Base-by-base conservation (phyloP, 2,888 invertebrate genomes). In the Eurois occulta region DNA sequence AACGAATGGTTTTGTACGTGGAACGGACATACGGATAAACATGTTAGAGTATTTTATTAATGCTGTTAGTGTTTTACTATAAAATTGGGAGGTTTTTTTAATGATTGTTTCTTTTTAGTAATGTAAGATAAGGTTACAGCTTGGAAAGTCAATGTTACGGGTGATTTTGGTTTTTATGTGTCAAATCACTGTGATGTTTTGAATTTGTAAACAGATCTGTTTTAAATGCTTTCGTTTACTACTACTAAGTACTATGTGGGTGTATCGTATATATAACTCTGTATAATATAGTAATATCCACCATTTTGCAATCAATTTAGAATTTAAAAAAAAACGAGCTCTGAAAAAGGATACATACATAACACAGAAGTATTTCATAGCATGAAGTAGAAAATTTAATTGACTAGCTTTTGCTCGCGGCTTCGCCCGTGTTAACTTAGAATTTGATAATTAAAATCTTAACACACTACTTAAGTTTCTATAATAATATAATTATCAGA, bases 31-130 rank as follows among this genome's bases (percentile, higher is more conserved):
- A 86, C 68, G 87, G 87, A 90, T 89, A 89, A 89, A 91, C 89
- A 77, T 89, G 91, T 91, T 90, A 75, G 43, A 75, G 80, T 86
- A 88, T 88, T 91, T 90, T 90, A 90, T 85, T 77, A 77, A 28
- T 24, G 7, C 46, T 69, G 82, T 90, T 87, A 83, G 82, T 52
- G 71, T 81, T 83, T n/a, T 75, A 82, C 80, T 68, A 84, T 86
- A 78, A 81, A 85, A 75, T 72, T 80, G 69, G 80, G 48, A 78
- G 46, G 18, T 72, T 77, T 78, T 80, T 74, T 76, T 43, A 64
- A 69, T 67, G 43, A 28, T 73, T 64, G 55, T 18, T 21, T 79
- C 21, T 75, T 75, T 75, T 21, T 58, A 21, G 72, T 78, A 68
- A 81, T 73, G 11, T 32, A 10, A 32, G 69, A 58, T 83, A n/a